phyloP scores from a whole-genome alignment of 1,140 invertebrate genomes.

The Lanistes nyassanus region DNA sequence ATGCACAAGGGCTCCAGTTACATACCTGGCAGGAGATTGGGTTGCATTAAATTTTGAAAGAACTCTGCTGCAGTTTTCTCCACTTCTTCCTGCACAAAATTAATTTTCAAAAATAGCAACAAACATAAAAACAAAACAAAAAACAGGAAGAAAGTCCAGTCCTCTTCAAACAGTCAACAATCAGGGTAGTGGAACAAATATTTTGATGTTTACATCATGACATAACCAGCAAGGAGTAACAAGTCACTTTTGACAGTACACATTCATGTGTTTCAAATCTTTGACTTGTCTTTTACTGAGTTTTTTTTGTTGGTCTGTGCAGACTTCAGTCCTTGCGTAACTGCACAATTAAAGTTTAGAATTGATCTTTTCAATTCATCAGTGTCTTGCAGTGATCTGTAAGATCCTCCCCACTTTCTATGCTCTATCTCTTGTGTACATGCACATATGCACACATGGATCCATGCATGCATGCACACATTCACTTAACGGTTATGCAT shows the following conservation, averaged over 20 bases:
- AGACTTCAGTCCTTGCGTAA: no score
- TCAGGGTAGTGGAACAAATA: no score
- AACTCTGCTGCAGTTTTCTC: constrained; percentile 35
- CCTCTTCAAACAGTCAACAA: background rate
- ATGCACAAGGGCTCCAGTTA: no score
- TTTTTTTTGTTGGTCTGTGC: background rate
- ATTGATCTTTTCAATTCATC: background rate
- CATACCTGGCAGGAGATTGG: constrained; percentile 38
- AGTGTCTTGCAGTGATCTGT: background rate
- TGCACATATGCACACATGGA: background rate
- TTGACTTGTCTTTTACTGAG: background rate
- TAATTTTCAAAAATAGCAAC: background rate
- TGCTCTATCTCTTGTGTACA: background rate
- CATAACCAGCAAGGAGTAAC: no score
- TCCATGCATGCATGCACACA: background rate
- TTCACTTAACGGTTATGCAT: no score
- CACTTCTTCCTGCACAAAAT: constrained; percentile 39
- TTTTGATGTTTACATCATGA: no score
- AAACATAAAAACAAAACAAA: background rate
- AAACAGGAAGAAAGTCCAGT: background rate
- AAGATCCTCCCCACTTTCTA: background rate
- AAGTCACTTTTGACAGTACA: no score
- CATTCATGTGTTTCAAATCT: background rate
- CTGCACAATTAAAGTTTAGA: no score
- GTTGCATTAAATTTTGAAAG: constrained; percentile 36